Evolutionary conservation across 2,113 vertebrate species (phyloP), one percentile per base, ranked within the genome.

Genomic region (Tragelaphus imberbis): DNA sequence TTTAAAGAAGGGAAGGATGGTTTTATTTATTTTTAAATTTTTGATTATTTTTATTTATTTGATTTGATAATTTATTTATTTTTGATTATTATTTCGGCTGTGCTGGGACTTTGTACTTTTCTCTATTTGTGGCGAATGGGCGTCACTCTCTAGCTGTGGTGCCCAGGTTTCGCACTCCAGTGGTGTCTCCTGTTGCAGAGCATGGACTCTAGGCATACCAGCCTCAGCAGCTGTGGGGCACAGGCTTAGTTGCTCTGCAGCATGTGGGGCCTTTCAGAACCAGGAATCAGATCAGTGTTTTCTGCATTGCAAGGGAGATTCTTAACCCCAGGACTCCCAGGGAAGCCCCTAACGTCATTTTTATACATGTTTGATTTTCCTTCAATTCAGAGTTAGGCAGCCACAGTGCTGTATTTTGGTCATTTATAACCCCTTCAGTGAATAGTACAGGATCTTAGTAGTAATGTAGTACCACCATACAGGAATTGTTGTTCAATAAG

Each of bases 161-260:
- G 65, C 17, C 8, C 33, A 21, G 65, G 2, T 11, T 21, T 71
- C 11, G 33, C 33, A 68, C 0, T 36, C 4, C 17, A 11, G 8
- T 1, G 65, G 8, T 2, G 5, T 71, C 17, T 71, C n/a, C 36
- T 36, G 4, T 11, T 36, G 33, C 33, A 68, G 65, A 68, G 8
- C 17, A 21, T 0, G 4, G n/a, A 10, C 9, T 68, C 17, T 1
- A 36, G 65, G 65, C 1, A n/a, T 1, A 36, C 7, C 1, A 17
- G 16, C 16, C 17, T 68, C 33, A n/a, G 65, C 7, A 19, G 65
- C 33, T 19, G 16, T n/a, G 65, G 65, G 16, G n/a, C 16, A 21
- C n/a, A 13, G 61, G 61, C 28, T 63, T 33, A 63, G 30, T 16
- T 36, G n/a, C 65, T 36, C 4, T 71, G 65, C 17, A 36, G n/a